Conservation (phyloP, 2,888 invertebrate species). For the Brenthis ino region DNA sequence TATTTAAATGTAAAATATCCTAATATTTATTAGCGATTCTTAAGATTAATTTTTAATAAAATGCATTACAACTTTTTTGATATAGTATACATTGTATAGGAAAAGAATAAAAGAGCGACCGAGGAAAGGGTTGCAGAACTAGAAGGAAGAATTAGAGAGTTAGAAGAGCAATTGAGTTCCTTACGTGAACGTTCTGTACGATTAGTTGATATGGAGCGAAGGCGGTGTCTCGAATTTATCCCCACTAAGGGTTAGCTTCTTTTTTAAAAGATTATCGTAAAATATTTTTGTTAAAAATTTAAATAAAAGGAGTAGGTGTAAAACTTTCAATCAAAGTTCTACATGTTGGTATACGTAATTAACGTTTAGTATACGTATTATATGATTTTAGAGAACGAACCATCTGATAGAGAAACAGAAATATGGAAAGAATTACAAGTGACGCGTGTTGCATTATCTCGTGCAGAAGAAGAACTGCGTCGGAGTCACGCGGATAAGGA, state of each 20-base stretch:
- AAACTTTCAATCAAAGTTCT: too few species aligned
- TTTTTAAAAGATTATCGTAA: not conserved
- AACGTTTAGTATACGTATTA: not conserved
- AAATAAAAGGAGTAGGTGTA: too few species aligned
- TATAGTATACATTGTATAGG: slow-evolving; percentile 45
- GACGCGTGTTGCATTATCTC: slow-evolving; percentile 57
- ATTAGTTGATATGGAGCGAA: slow-evolving; percentile 63
- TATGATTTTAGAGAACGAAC: slow-evolving; percentile 58
- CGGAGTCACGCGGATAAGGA: slow-evolving; percentile 76
- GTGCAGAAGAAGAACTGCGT: slow-evolving; percentile 66
- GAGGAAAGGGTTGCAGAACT: slow-evolving; percentile 52
- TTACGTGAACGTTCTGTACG: slow-evolving; percentile 59
- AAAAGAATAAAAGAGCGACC: slow-evolving; percentile 51
- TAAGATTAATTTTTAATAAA: too few species aligned
- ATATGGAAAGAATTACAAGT: slow-evolving; percentile 77
- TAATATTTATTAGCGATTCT: too few species aligned
- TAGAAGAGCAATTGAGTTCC: slow-evolving; percentile 54
- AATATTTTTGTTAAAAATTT: too few species aligned
- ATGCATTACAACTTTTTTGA: too few species aligned
- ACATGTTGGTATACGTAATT: too few species aligned
- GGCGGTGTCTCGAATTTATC: slow-evolving; percentile 62
- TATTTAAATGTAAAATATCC: too few species aligned
- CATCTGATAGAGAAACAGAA: slow-evolving; percentile 73
- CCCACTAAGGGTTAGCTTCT: slow-evolving; percentile 61
- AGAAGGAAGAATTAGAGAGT: slow-evolving; percentile 56